phyloP scores from a whole-genome alignment of 2,797 vertebrate species.

The Ptychobarbus kaznakovi region DNA sequence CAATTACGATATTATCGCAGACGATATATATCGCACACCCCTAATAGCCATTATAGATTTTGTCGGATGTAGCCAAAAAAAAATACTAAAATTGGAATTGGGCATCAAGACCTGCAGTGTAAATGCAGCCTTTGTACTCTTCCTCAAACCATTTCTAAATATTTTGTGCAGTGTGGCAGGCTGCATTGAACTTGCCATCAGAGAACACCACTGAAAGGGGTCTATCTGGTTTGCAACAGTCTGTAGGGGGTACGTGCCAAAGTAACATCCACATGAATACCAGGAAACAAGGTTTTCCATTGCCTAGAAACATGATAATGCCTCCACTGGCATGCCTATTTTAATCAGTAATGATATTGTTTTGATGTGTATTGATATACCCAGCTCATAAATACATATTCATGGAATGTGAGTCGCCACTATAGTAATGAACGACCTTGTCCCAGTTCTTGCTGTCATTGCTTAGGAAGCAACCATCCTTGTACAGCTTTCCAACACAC shows the following conservation, averaged over 20 bases:
- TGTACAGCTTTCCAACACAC: conserved; percentile 52
- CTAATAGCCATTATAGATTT: background rate
- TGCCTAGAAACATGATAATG: background rate
- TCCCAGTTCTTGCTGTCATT: conserved; percentile 1
- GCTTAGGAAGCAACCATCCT: conserved; percentile 46
- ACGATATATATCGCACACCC: no score
- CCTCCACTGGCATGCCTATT: background rate
- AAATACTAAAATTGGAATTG: background rate
- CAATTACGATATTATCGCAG: no score
- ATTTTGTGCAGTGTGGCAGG: background rate
- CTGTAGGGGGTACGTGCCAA: background rate
- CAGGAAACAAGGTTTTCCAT: background rate
- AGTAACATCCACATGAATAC: background rate
- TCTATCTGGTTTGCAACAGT: background rate
- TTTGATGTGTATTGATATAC: background rate
- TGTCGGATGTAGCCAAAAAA: background rate
- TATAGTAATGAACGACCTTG: conserved; percentile 49
- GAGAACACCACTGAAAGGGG: background rate
- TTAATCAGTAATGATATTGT: background rate
- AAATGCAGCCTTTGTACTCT: background rate
- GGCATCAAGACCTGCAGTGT: background rate
- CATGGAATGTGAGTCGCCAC: conserved; percentile 47
- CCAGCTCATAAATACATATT: background rate
- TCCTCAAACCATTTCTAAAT: background rate
- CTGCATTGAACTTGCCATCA: background rate